Conservation (phyloP, 2,797 vertebrate species). For the Percopsis omiscomaycus region DNA sequence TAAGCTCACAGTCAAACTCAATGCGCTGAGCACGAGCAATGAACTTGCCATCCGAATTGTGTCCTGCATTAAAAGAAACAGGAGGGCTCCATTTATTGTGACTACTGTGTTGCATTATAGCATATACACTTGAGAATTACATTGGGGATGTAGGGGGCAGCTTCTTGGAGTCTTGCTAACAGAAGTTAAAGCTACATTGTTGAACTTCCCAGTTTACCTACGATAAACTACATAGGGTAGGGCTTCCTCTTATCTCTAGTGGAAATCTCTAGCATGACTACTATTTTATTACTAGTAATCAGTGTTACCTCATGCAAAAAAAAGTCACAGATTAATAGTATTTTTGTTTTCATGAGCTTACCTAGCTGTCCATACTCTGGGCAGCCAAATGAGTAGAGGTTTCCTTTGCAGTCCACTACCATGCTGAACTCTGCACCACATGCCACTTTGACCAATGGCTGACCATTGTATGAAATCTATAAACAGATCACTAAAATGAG, state of each 20-base stretch:
- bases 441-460: slow-evolving; percentile 92
- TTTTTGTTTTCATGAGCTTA: slow-evolving; percentile 56
- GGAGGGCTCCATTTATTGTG: neutral
- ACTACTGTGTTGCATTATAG: neutral
- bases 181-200: too few relatives aligned
- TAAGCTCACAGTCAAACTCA: slow-evolving; percentile 94
- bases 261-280: too few relatives aligned
- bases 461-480: slow-evolving; percentile 94
- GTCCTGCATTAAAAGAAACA: slow-evolving; percentile 72
- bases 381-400: slow-evolving; percentile 95
- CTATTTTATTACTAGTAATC: too few relatives aligned
- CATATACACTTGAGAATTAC: neutral
- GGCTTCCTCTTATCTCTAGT: too few relatives aligned
- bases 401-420: slow-evolving; percentile 97
- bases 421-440: slow-evolving; percentile 97
- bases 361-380: slow-evolving; percentile 96
- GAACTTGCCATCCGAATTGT: slow-evolving; percentile 96
- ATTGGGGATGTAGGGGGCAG: too few relatives aligned
- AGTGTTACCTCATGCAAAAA: too few relatives aligned
- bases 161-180: too few relatives aligned
- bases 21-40: slow-evolving; percentile 94
- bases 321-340: too few relatives aligned
- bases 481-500: slow-evolving; percentile 3
- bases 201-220: too few relatives aligned
- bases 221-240: too few relatives aligned